Evolutionary conservation across 2,888 invertebrate genomes (phyloP), one percentile per base, ranked within the genome.

Genomic region (Hypena proboscidalis): DNA sequence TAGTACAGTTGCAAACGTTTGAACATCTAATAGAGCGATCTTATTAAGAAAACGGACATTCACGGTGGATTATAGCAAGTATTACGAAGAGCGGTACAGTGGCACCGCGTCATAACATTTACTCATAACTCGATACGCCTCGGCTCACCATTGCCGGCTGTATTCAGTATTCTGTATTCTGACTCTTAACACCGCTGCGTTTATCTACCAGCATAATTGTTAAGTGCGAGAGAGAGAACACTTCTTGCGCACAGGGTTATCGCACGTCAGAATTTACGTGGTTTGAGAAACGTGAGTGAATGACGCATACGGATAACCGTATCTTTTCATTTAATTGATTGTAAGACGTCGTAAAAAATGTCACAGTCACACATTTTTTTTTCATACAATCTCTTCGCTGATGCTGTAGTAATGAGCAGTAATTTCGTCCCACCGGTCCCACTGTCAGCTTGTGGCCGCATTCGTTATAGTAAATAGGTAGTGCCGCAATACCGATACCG

Each of bases 141-240:
- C 61, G 45, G 30, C 39, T 37, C 52, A 45, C 63, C 62, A 62
- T n/a, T n/a, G n/a, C n/a, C n/a, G n/a, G n/a, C n/a, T n/a, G n/a
- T n/a, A n/a, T n/a, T n/a, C n/a, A n/a, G n/a, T n/a, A n/a, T n/a
- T 49, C 53, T 51, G 58, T 51, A 54, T 52, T 42, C 45, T 52
- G 55, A 23, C 36, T 36, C 33, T 37, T 31, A 34, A 23, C 37
- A 34, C 31, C 55, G 58, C 59, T 46, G 55, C 52, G 46, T 54
- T 67, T 64, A 67, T 68, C 14, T 36, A 29, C 7, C 30, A 46
- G 37, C 26, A 41, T 46, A 36, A 46, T 43, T 39, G 45, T 43
- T 54, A 47, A 67, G 73, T 73, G 76, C 63, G 73, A 71, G 71
- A 54, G 71, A 73, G 74, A 73, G 56, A 66, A 62, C 58, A 60